phyloP scores from a whole-genome alignment of 2,113 vertebrate genomes.

The Archocentrus centrarchus region DNA sequence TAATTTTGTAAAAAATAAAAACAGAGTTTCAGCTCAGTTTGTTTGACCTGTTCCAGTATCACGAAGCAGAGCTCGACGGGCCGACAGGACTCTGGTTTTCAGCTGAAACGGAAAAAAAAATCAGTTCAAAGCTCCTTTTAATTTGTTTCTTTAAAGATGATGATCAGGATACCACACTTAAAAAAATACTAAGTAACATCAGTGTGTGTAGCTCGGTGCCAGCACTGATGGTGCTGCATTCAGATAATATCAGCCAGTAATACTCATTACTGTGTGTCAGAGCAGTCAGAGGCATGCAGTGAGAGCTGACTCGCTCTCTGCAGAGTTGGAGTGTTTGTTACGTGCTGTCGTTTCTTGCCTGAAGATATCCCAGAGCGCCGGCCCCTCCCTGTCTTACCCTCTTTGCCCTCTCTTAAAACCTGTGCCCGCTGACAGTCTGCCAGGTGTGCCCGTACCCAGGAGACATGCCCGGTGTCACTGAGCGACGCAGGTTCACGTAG shows the following conservation, averaged over 20 bases:
- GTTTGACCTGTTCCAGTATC: no score
- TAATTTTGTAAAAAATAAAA: no score
- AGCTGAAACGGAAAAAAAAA: no score
- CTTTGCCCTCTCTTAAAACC: slow-evolving; percentile 62
- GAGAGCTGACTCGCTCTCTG: slow-evolving; percentile 8
- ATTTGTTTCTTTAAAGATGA: not conserved
- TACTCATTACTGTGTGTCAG: not conserved
- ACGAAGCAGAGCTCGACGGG: no score
- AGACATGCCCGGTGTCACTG: slow-evolving; percentile 73
- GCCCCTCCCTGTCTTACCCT: slow-evolving; percentile 41
- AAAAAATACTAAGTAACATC: not conserved
- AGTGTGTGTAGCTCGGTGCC: not conserved
- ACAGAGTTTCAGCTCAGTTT: no score
- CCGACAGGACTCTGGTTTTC: no score
- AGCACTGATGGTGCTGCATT: no score
- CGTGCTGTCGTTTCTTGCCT: slow-evolving; percentile 7
- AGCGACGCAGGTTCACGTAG: slow-evolving; percentile 56
- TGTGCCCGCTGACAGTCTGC: slow-evolving; percentile 73
- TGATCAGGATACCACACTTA: not conserved
- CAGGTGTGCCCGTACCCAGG: slow-evolving; percentile 79
- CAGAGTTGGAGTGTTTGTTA: slow-evolving; percentile 24
- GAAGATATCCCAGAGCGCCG: slow-evolving; percentile 30
- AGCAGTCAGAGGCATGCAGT: not conserved
- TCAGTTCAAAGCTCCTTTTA: accelerated
- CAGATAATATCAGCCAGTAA: not conserved